phyloP scores from a whole-genome alignment of 2,888 invertebrate genomes.

The Amiota minor region DNA sequence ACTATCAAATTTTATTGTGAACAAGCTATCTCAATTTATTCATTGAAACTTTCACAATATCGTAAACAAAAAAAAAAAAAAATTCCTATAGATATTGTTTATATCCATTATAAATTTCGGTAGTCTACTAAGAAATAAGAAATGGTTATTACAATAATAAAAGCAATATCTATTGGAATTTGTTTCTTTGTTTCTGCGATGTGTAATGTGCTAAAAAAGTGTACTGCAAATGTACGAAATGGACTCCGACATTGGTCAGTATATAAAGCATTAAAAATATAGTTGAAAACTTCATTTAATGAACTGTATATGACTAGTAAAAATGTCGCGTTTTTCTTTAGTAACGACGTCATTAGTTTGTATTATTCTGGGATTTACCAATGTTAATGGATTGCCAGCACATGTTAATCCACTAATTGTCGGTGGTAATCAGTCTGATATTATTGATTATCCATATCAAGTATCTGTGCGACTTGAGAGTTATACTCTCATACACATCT shows the following conservation, averaged over 20 bases:
- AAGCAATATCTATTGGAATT: conserved; percentile 37
- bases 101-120: conserved; percentile 66
- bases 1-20: too few relatives aligned
- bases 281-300: too few relatives aligned
- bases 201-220: too few relatives aligned
- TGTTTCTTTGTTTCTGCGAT: background rate
- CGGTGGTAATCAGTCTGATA: conserved; percentile 55
- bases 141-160: conserved; percentile 34
- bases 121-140: conserved; percentile 53
- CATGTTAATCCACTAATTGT: conserved; percentile 51
- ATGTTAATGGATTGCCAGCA: conserved; percentile 14
- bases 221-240: too few relatives aligned
- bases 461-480: conserved; percentile 60
- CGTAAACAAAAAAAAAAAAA: too few relatives aligned
- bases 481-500: conserved; percentile 58
- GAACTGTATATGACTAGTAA: too few relatives aligned
- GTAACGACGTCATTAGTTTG: background rate
- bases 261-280: too few relatives aligned
- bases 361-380: background rate
- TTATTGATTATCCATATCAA: conserved; percentile 55
- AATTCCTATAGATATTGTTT: conserved; percentile 41
- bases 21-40: too few relatives aligned
- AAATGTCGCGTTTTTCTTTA: background rate
- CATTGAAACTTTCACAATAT: too few relatives aligned
- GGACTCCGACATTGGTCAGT: too few relatives aligned